Percentiles rank a stretch among this genome's conserved stretches.
These are phyloP conservation scores for Ascaphus truei DNA, from an alignment of 2,113 vertebrate species.

Conservation along the genomic window DNA sequence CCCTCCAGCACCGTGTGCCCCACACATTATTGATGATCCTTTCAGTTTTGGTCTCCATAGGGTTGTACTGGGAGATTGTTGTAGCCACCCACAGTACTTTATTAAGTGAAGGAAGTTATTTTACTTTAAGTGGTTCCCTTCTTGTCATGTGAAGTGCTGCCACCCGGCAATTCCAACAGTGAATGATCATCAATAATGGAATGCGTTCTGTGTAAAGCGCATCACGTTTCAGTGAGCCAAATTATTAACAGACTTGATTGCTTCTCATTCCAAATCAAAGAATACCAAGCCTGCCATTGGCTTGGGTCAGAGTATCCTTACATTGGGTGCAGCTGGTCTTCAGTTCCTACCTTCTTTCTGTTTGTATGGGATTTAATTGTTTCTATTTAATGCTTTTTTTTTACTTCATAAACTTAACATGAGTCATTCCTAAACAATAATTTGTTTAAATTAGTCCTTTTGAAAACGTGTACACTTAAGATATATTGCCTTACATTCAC, in stretches of 20 bases:
- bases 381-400: not conserved
- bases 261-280: not conserved
- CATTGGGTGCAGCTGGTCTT: not conserved
- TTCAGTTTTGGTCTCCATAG: no score
- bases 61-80: not conserved
- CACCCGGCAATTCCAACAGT: not conserved
- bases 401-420: not conserved
- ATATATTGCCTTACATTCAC: no score
- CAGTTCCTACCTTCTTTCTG: slow-evolving; percentile 4
- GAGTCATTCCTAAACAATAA: not conserved
- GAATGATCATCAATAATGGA: not conserved
- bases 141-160: not conserved
- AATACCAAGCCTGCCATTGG: not conserved
- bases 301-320: not conserved
- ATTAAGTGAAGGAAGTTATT: not conserved
- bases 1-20: no score
- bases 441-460: not conserved
- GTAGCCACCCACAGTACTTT: not conserved
- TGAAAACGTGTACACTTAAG: not conserved
- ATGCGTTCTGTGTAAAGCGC: not conserved
- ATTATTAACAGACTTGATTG: not conserved
- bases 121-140: not conserved
- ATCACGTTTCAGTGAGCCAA: not conserved
- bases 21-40: no score
- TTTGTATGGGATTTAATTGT: not conserved